A percentile compares a stretch with the other conserved stretches of the same genome.
phyloP scores from a whole-genome alignment of 2,888 invertebrate species.

The Drosophila merina region DNA sequence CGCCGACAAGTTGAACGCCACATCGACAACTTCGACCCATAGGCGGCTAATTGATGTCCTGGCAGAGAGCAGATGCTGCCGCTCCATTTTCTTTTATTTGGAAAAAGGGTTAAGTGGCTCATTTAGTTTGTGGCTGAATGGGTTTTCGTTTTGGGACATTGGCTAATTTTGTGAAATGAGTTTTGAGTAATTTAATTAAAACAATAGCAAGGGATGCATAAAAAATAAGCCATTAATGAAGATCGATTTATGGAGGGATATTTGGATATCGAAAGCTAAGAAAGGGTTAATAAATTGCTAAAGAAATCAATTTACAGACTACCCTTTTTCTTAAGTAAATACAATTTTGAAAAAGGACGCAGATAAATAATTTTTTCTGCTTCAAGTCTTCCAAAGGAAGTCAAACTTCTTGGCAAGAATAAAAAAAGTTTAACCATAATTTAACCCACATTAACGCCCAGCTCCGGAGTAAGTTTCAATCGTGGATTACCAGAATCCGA shows the following conservation, averaged over 20 bases:
- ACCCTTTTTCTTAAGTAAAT: background rate
- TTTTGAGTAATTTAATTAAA: conserved; percentile 28
- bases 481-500: conserved; percentile 22
- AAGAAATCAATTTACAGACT: background rate
- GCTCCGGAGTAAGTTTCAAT: conserved; percentile 10
- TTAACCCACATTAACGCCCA: conserved; percentile 18
- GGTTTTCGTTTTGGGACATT: conserved; percentile 39
- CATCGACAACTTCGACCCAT: conserved; percentile 63
- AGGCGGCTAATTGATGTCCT: conserved; percentile 61
- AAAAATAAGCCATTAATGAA: conserved; percentile 8
- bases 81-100: conserved; percentile 10
- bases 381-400: background rate
- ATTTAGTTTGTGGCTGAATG: conserved; percentile 64
- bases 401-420: conserved; percentile 6
- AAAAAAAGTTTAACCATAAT: conserved; percentile 7
- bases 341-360: conserved; percentile 9
- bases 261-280: background rate
- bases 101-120: conserved; percentile 68
- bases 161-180: conserved; percentile 53
- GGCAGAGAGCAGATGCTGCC: conserved; percentile 40
- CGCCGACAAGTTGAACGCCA: conserved; percentile 58
- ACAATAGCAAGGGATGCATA: background rate
- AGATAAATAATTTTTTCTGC: background rate
- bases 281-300: background rate
- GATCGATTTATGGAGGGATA: conserved; percentile 8